phyloP scores from a whole-genome alignment of 2,797 vertebrate species.

The Urosaurus nigricauda region DNA sequence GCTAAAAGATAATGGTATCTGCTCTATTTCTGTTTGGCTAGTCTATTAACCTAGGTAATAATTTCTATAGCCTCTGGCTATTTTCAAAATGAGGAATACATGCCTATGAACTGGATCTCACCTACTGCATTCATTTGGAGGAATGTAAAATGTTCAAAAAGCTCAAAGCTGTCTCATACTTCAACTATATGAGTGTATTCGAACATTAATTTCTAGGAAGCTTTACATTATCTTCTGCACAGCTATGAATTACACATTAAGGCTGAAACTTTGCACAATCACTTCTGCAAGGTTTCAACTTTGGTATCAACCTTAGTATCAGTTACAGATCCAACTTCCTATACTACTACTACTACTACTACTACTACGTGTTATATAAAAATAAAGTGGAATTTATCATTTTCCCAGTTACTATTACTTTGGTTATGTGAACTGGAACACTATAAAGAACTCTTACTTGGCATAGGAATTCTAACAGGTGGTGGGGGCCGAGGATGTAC shows the following conservation, averaged over 20 bases:
- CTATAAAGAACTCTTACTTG: conserved; percentile 82
- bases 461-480: conserved; percentile 91
- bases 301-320: not conserved
- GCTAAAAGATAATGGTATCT: too few species aligned
- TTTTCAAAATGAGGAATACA: not conserved
- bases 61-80: not conserved
- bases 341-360: accelerated
- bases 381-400: not conserved
- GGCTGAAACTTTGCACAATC: not conserved
- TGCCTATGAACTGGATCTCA: not conserved
- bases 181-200: not conserved
- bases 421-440: not conserved
- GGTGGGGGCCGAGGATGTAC: conserved; percentile 92
- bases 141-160: not conserved
- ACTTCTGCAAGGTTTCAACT: not conserved
- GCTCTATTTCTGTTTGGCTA: not conserved
- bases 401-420: not conserved
- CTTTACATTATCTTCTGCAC: not conserved
- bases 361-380: not conserved
- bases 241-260: not conserved
- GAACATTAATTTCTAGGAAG: not conserved
- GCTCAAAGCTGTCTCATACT: not conserved
- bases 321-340: accelerated
- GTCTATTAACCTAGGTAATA: not conserved
- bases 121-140: not conserved